Evolutionary conservation across 2,888 invertebrate genomes (phyloP), one percentile per base, ranked within the genome.

Genomic region (Cyaniris semiargus): DNA sequence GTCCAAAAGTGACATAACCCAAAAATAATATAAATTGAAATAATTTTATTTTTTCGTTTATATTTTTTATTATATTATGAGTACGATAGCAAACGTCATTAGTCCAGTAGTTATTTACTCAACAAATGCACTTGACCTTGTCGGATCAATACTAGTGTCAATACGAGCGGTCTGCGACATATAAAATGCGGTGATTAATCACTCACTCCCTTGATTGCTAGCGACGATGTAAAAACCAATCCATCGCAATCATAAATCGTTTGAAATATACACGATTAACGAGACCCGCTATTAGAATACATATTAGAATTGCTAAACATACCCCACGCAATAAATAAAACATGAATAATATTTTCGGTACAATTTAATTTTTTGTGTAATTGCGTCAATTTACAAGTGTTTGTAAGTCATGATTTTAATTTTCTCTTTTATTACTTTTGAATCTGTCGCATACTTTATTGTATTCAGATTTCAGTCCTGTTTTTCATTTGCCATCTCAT

Each of bases 41-140:
- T n/a, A 3, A 5, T 3, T 0, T 6, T 56, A n/a, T 56, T 56
- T 18, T 56, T 56, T 7, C n/a, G 6, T 56, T n/a, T 56, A 5
- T n/a, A 0, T n/a, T n/a, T n/a, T 58, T 21, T 21, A n/a, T n/a
- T 5, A 21, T 21, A n/a, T n/a, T 48, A 48, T 15, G 0, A 5
- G 6, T 53, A 53, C 5, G 27, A 44, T 48, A 7, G 74, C 15
- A 21, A 53, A 48, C 48, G 31, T 27, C 23, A 66, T 74, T 72
- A 56, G 38, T 38, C 71, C 38, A 75, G 60, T 56, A 75, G 77
- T 78, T 60, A 71, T 60, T 77, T 27, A 60, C 76, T 77, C 72
- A 75, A 56, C 66, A 75, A 48, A 77, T 81, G 78, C 79, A 80
- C 86, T 88, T 90, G 87, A 88, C 93, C 92, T 91, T 92, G 88